Evolutionary conservation across 2,113 vertebrate genomes (phyloP), one percentile per base, ranked within the genome.

Genomic region (Naja naja): DNA sequence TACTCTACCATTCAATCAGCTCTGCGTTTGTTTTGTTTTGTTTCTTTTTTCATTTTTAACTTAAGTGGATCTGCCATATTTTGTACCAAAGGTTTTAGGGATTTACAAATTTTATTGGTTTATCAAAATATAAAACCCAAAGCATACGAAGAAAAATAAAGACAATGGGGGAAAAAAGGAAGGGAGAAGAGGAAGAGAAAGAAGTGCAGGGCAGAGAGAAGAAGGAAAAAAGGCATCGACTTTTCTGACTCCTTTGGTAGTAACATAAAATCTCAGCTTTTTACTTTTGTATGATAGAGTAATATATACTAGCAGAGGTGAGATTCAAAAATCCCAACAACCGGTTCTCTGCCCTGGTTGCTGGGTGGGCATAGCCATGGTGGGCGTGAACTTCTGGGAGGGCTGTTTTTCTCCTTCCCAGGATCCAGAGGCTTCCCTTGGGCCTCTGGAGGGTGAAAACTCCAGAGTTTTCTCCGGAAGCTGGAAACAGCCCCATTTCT

Each of bases 21-120:
- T 85, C 6, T 94, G 94, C 87, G 43, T 58, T 55, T 39, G 7
- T 47, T 47, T 47, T 5, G 5, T 45, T 4, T 45, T 45, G n/a
- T 45, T 45, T 45, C 4, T 45, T 45, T 45, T 49, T 3, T 91
- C 96, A 49, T 95, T 20, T 94, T 97, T 94, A 43, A 1, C 58
- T 22, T 81, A 91, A 47, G 47, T 69, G 69, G 95, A 95, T 95
- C 95, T 85, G 89, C 45, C 43, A 1, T 64, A 93, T 60, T 60
- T 88, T 87, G 55, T 22, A 22, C 25, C 58, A 64, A 64, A 30
- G 27, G 1, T 64, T 64, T 27, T 30, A 4, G 27, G 60, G 60
- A 12, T 64, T 64, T 27, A 30, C 10, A 30, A 12, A 30, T 64
- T 30, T 64, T 64, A 30, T 64, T 64, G 60, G 3, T 30, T 64